Base-by-base conservation (phyloP, 2,113 vertebrate species). In the Polypterus senegalus region DNA sequence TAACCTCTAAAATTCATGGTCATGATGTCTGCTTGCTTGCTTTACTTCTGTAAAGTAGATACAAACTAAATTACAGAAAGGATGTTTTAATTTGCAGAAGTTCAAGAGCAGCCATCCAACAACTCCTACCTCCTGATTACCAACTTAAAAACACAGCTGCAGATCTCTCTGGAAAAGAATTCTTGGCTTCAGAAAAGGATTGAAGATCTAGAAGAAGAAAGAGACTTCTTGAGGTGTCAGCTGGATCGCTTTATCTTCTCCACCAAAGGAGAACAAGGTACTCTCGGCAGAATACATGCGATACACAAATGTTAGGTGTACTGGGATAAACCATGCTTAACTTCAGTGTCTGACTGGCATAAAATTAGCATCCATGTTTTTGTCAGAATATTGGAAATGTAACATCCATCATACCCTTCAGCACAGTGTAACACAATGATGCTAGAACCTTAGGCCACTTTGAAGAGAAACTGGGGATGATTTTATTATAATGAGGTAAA, bases 101-200 rank as follows among this genome's bases (percentile, higher is more conserved):
- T 69, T 2, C 68, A 81, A 0, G 80, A 86, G 61, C 65, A 66
- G 0, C 51, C 77, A 0, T 73, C 84, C 6, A 83, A 78, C 27
- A 86, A 75, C 74, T 82, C 89, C 0, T 81, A 83, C 67, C 80
- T 88, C 65, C 74, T 89, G 70, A 86, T 91, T 74, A 88, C 79
- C 4, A 83, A 88, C 49, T 73, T 92, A 61, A 80, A 84, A 64
- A 87, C 90, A 4, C 91, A 92, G 79, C 79, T 93, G n/a, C 91
- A 93, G 73, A 87, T 93, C 78, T 90, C 89, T 10, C 68, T 92
- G 65, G 90, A 93, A 78, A 86, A 91, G 71, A 93, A 92, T 75
- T 91, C 90, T 0, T 93, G 91, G 91, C 71, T 93, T 51, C 88
- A 89, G 80, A 93, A 93, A 68, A 81, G 90, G 67, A 93, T 93